Conservation (phyloP, 2,888 invertebrate genomes). For the Romanomermis culicivorax region DNA sequence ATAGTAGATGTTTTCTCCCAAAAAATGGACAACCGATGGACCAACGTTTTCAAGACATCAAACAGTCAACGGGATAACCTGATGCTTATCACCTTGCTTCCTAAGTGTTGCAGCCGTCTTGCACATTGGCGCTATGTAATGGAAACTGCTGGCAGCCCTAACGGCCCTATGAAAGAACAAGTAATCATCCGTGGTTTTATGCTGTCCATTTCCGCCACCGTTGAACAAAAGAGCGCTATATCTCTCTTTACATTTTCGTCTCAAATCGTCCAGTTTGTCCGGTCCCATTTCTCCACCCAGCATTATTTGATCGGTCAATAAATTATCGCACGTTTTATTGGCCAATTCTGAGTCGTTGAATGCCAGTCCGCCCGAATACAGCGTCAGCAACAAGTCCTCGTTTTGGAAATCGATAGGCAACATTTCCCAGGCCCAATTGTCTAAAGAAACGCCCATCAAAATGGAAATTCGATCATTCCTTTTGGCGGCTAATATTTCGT, state of each 20-base stretch:
- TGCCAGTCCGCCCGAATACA: background rate
- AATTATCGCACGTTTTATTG: background rate
- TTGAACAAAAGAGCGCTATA: background rate
- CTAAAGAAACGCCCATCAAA: background rate
- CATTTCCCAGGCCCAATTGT: background rate
- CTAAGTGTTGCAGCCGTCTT: background rate
- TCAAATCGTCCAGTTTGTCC: background rate
- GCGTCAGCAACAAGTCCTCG: background rate
- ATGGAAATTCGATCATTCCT: background rate
- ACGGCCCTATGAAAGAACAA: background rate
- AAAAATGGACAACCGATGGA: too few species aligned
- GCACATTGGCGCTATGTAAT: background rate
- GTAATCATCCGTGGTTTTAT: background rate
- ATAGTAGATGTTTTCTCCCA: too few species aligned
- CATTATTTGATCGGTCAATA: background rate
- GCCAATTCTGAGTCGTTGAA: background rate
- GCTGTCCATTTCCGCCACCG: background rate
- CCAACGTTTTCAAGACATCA: too few species aligned
- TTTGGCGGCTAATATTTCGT: background rate
- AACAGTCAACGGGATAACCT: too few species aligned
- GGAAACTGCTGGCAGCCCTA: background rate
- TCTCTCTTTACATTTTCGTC: background rate
- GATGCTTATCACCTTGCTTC: background rate
- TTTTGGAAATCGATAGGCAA: background rate
- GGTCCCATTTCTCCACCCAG: too few species aligned